Percentiles rank a stretch among this genome's conserved stretches.
These are phyloP conservation scores for Microctonus hyperodae DNA, from an alignment of 2,888 invertebrate genomes.

Conservation along the genomic window DNA sequence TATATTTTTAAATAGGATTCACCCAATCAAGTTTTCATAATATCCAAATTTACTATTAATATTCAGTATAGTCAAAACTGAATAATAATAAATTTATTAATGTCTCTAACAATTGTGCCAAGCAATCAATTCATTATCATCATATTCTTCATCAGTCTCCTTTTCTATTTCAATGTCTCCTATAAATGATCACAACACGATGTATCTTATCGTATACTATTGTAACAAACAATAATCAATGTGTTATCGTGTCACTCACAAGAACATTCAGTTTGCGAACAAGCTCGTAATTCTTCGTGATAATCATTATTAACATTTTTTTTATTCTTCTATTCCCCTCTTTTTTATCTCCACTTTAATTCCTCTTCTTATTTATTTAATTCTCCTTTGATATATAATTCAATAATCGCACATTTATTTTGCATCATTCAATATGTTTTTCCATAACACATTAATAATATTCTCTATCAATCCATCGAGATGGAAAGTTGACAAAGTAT, in stretches of 20 bases:
- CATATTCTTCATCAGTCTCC: background rate
- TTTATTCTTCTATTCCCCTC: no score
- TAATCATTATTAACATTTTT: background rate
- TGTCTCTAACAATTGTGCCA: background rate
- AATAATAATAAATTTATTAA: background rate
- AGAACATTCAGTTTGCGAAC: background rate
- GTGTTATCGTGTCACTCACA: background rate
- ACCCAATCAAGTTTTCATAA: constrained; percentile 8
- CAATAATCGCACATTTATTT: no score
- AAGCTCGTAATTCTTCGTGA: background rate
- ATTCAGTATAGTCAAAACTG: background rate
- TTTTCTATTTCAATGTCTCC: background rate
- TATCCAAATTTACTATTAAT: background rate
- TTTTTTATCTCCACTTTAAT: background rate
- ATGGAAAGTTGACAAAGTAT: background rate
- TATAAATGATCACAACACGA: no score
- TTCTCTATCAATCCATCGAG: no score
- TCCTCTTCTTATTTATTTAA: background rate
- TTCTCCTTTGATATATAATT: background rate
- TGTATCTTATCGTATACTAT: no score
- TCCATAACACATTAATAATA: no score
- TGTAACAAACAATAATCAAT: background rate
- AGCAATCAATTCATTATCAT: background rate
- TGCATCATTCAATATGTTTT: no score
- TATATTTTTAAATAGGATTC: background rate